Conservation (phyloP, 1,140 invertebrate genomes). For the Teleopsis dalmanni region DNA sequence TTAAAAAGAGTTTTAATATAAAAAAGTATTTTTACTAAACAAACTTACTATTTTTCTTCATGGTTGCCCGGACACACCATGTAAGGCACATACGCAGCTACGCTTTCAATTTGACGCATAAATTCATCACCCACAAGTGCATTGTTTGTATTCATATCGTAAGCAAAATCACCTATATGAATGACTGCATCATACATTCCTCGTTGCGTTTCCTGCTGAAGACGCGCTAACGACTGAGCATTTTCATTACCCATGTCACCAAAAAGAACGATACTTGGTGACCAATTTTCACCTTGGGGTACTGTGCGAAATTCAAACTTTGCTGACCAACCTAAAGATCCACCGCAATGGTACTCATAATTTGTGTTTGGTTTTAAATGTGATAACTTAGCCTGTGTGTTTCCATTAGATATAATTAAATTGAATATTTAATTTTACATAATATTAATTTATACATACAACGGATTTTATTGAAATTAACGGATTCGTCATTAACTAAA, state of each 20-base stretch:
- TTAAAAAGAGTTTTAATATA: constrained; percentile 18
- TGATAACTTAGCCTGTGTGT: constrained; percentile 48
- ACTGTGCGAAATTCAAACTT: constrained; percentile 67
- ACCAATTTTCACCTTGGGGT: constrained; percentile 57
- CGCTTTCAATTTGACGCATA: constrained; percentile 80
- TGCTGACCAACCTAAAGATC: constrained; percentile 70
- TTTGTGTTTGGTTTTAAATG: constrained; percentile 52
- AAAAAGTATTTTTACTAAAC: neutral
- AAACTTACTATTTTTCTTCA: constrained; percentile 72
- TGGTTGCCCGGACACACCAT: constrained; percentile 92
- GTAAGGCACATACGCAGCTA: constrained; percentile 83
- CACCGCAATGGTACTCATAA: constrained; percentile 82
- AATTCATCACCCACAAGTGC: constrained; percentile 80
- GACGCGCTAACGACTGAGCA: constrained; percentile 67
- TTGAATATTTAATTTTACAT: too few species aligned
- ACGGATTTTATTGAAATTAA: too few species aligned
- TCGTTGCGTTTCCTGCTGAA: constrained; percentile 74
- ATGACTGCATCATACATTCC: constrained; percentile 80
- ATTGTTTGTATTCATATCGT: constrained; percentile 82
- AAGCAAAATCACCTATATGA: constrained; percentile 94
- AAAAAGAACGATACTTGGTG: constrained; percentile 75
- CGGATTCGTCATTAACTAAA: too few species aligned
- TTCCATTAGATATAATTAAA: too few species aligned
- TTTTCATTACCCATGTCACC: constrained; percentile 91
- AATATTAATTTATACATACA: too few species aligned